phyloP scores from a whole-genome alignment of 2,888 invertebrate species.

The Brenthis ino region DNA sequence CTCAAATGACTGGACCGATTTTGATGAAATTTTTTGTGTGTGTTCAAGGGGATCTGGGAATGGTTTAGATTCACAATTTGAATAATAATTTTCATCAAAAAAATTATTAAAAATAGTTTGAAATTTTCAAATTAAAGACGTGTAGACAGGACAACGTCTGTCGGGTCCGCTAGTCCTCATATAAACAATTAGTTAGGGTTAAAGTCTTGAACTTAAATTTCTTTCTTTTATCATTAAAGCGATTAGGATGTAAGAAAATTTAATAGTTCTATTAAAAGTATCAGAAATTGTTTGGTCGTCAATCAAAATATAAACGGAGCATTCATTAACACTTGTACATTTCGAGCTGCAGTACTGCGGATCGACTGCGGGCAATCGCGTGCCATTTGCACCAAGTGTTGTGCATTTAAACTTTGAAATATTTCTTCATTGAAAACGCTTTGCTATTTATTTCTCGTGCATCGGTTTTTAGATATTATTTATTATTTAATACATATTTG shows the following conservation, averaged over 20 bases:
- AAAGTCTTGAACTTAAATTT: background rate
- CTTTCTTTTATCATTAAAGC: no score
- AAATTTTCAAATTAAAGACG: no score
- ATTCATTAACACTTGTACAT: slow-evolving; percentile 20
- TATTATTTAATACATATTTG: no score
- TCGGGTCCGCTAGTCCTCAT: no score
- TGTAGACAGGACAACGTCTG: no score
- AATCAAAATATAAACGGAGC: background rate
- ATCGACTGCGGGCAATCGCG: slow-evolving; percentile 33
- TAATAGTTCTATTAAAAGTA: background rate
- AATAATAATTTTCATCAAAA: no score
- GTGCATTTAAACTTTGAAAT: slow-evolving; percentile 8
- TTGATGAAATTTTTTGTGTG: no score
- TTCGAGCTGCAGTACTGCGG: slow-evolving; percentile 32
- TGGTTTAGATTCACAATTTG: no score
- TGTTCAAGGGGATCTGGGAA: no score
- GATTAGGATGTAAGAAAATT: no score
- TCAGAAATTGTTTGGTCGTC: background rate
- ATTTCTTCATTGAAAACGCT: slow-evolving; percentile 7
- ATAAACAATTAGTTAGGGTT: slow-evolving; percentile 19
- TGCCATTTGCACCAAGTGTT: slow-evolving; percentile 26
- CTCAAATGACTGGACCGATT: no score
- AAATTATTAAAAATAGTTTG: no score
- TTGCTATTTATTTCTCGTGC: background rate
- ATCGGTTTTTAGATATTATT: background rate